Evolutionary conservation across 2,797 vertebrate genomes (phyloP).

Genomic region (Prunella strophiata): DNA sequence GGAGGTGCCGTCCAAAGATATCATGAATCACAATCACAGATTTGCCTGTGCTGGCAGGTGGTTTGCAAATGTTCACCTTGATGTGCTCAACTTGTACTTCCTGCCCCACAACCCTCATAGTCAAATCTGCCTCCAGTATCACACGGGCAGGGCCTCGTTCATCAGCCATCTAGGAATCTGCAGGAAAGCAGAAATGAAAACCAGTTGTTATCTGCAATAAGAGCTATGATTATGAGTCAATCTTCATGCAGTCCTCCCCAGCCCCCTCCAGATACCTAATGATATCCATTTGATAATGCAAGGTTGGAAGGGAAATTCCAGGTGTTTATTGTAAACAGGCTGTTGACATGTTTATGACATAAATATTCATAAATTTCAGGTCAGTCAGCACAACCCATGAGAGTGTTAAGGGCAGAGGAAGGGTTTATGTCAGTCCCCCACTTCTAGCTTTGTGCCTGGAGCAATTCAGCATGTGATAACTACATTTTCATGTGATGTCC

Average conservation of each 20-base stretch:
- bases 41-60: neutral
- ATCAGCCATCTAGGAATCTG: constrained; percentile 46
- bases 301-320: neutral
- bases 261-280: neutral
- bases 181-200: neutral
- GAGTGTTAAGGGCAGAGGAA: neutral
- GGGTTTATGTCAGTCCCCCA: neutral
- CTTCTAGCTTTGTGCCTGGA: neutral
- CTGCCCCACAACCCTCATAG: neutral
- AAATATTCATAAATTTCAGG: neutral
- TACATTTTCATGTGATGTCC: neutral
- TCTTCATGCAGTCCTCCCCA: neutral
- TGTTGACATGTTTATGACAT: neutral
- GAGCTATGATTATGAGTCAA: neutral
- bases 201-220: neutral
- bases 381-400: neutral
- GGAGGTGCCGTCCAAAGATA: neutral
- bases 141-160: neutral
- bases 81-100: neutral
- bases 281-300: neutral
- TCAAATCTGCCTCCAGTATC: neutral
- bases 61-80: neutral
- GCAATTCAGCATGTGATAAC: neutral
- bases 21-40: neutral
- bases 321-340: neutral